Base-by-base conservation (phyloP, 2,797 vertebrate genomes). In the Cirrhinus molitorella region DNA sequence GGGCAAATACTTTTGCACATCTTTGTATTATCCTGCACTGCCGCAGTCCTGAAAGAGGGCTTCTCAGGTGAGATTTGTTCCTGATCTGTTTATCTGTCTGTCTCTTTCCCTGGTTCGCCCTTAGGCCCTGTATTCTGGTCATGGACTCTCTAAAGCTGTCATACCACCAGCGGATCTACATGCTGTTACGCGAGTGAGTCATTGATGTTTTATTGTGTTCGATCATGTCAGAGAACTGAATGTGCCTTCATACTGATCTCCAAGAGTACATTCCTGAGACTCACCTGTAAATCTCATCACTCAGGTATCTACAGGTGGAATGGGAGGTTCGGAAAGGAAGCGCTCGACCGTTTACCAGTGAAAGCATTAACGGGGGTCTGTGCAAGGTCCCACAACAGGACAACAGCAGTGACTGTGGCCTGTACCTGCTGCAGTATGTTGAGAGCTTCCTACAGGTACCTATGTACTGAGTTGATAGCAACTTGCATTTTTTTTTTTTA, bases 391-490 rank as follows among this genome's bases (percentile, higher is more conserved):
- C 97, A 40, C 97, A 96, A 85, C 98, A 99, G 93, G 95, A 99
- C 91, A 99, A 99, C 91, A 96, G 95, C 92, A 99, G 97, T 55
- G 98, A 99, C 89, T 99, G 98, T 77, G 98, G 98, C 0, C 89
- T 99, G 0, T 99, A 97, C 90, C 94, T 99, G 88, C 92, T 99
- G 86, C 98, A 99, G 31, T 99, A 98, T 81, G 96, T 87, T 10
- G 96, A 99, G 92, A 97, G 94, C 89, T 99, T 99, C 91, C 94
- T 98, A 31, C 94, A 97, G 97, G 98, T 99, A 82, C n/a, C 37
- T 53, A 14, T 49, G 34, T 10, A 28, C 23, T 49, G 43, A n/a
- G 7, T 25, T 17, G 4, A 10, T 9, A 10, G 7, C 23, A 17
- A 2, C n/a, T n/a, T n/a, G n/a, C n/a, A n/a, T n/a, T n/a, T n/a